phyloP scores from a whole-genome alignment of 1,140 invertebrate species.

The Holotrichia oblita region DNA sequence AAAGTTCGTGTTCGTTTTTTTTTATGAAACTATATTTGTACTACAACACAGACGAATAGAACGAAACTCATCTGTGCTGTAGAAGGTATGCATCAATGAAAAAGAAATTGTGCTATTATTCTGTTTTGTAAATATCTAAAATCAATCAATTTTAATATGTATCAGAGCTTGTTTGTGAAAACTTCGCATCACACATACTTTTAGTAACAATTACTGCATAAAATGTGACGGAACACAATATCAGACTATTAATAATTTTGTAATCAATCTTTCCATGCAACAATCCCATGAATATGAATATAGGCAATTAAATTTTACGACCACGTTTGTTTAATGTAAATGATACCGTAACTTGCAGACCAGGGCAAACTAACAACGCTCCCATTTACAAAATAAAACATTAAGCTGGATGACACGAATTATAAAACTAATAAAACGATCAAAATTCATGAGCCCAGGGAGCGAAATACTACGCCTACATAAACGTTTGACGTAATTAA shows the following conservation, averaged over 20 bases:
- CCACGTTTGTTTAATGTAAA: background rate
- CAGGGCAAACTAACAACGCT: background rate
- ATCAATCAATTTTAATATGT: no score
- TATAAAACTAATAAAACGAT: conserved; percentile 2
- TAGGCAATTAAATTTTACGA: background rate
- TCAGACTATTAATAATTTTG: background rate
- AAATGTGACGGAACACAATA: no score
- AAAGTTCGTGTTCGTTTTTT: no score
- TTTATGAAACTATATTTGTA: no score
- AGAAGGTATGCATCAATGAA: no score
- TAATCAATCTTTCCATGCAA: background rate
- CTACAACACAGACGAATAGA: no score
- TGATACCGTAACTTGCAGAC: background rate
- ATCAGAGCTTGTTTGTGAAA: no score
- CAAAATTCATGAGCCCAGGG: background rate
- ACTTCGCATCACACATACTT: no score
- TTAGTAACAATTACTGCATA: no score
- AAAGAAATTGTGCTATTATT: no score
- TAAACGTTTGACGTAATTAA: conserved; percentile 1
- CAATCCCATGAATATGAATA: background rate
- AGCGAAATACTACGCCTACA: background rate
- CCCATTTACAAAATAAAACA: background rate
- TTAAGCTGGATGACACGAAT: background rate
- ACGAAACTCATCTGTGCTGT: no score
- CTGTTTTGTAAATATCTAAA: no score